phyloP scores from a whole-genome alignment of 2,797 vertebrate genomes.

The Mus spretus region DNA sequence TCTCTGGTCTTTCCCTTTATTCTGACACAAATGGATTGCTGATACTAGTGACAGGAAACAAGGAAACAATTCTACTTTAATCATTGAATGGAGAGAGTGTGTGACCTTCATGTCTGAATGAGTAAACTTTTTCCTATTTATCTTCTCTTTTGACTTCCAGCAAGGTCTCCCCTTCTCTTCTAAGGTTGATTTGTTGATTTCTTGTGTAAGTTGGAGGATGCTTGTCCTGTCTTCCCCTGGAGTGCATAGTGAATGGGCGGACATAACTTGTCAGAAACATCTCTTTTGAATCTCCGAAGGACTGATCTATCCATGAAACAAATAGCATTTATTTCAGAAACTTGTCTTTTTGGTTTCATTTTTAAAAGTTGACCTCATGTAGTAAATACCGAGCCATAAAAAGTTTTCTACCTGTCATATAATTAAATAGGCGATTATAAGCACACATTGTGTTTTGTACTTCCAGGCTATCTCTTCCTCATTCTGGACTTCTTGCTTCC shows the following conservation, averaged over 20 bases:
- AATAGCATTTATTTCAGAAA: constrained; percentile 28
- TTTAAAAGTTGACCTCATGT: background rate
- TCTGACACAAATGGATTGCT: constrained; percentile 40
- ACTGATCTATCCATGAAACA: constrained; percentile 40
- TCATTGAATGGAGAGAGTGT: constrained; percentile 6
- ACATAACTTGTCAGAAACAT: constrained; percentile 47
- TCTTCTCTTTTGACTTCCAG: constrained; percentile 49
- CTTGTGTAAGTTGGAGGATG: constrained; percentile 14
- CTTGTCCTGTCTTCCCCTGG: background rate
- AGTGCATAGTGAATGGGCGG: constrained; percentile 1
- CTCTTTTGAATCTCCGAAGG: constrained; percentile 41
- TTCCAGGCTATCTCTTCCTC: constrained; percentile 4
- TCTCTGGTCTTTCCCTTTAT: constrained; percentile 33
- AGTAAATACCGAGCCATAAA: background rate
- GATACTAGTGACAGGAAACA: constrained; percentile 55
- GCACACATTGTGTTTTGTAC: background rate
- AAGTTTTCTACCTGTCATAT: background rate
- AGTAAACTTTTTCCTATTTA: background rate
- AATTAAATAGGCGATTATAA: background rate
- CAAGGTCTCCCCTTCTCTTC: background rate
- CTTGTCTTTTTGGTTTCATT: constrained; percentile 34
- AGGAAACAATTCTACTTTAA: constrained; percentile 66
- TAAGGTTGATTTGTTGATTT: constrained; percentile 9
- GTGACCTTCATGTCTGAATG: constrained; percentile 21
- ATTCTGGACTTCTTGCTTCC: background rate